Conservation (phyloP, 2,888 invertebrate genomes). For the Agrotis clavis region DNA sequence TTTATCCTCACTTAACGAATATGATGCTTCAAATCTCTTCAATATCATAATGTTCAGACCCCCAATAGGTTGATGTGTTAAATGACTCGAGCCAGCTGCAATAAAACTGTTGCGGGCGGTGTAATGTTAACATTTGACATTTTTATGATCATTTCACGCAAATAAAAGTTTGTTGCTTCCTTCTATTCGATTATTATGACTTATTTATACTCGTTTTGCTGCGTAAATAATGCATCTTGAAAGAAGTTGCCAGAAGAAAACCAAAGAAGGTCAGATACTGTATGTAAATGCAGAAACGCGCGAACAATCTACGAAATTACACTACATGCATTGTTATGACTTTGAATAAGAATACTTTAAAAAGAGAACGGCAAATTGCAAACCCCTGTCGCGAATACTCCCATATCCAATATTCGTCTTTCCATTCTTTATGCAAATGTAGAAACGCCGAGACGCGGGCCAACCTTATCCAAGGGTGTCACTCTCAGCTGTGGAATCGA, state of each 20-base stretch:
- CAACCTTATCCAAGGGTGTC: slow-evolving; percentile 86
- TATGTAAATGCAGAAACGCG: slow-evolving; percentile 17
- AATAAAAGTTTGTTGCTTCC: slow-evolving; percentile 69
- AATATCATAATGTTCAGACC: slow-evolving; percentile 64
- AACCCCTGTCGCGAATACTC: slow-evolving; percentile 64
- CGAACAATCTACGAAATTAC: slow-evolving; percentile 49
- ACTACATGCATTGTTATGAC: slow-evolving; percentile 49
- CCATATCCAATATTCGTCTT: slow-evolving; percentile 77
- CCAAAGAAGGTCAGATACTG: neutral
- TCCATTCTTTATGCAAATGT: slow-evolving; percentile 89
- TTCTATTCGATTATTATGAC: slow-evolving; percentile 62
- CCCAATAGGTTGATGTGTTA: slow-evolving; percentile 78
- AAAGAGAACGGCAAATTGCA: slow-evolving; percentile 61
- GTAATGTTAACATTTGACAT: slow-evolving; percentile 80
- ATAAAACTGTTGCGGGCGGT: slow-evolving; percentile 79
- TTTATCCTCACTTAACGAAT: slow-evolving; percentile 55
- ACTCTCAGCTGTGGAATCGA: slow-evolving; percentile 90
- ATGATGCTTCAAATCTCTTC: slow-evolving; percentile 59
- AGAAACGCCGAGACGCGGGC: slow-evolving; percentile 76
- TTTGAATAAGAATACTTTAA: slow-evolving; percentile 54
- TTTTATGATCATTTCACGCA: slow-evolving; percentile 77
- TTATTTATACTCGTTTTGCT: slow-evolving; percentile 51
- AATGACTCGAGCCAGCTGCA: slow-evolving; percentile 77
- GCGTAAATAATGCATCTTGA: slow-evolving; percentile 7
- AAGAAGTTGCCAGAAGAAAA: slow-evolving; percentile 7